phyloP scores from a whole-genome alignment of 2,113 vertebrate species.

The Progne subis region DNA sequence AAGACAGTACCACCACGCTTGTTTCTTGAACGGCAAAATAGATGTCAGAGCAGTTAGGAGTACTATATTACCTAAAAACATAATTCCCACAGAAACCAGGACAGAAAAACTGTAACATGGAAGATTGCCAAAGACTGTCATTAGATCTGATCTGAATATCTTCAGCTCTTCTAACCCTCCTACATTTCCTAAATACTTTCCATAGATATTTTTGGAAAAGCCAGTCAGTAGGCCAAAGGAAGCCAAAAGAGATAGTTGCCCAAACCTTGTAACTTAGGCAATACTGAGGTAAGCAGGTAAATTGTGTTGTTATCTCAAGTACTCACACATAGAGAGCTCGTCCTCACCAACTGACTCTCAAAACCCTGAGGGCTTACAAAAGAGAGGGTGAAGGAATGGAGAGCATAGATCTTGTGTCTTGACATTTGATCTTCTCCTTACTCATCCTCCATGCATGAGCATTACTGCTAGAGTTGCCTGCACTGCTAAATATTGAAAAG shows the following conservation, averaged over 20 bases:
- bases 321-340: background rate
- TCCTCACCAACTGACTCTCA: background rate
- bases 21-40: background rate
- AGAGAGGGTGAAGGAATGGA: background rate
- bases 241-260: background rate
- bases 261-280: background rate
- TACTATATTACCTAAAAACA: background rate
- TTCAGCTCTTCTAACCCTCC: background rate
- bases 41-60: background rate
- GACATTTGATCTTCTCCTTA: background rate
- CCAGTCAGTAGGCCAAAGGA: background rate
- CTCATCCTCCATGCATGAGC: slow-evolving; percentile 18
- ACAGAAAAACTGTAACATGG: background rate
- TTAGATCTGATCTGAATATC: background rate
- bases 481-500: slow-evolving; percentile 28
- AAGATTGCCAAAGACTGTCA: background rate
- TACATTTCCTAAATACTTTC: background rate
- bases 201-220: background rate
- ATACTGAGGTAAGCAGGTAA: background rate
- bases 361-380: background rate
- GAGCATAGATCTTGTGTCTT: background rate
- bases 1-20: background rate
- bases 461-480: background rate
- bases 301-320: background rate
- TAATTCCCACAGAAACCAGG: background rate